Percentiles rank a stretch among this genome's conserved stretches.
Evolutionary conservation across 2,797 vertebrate species (phyloP).

Genomic region (Clarias platycephalus): DNA sequence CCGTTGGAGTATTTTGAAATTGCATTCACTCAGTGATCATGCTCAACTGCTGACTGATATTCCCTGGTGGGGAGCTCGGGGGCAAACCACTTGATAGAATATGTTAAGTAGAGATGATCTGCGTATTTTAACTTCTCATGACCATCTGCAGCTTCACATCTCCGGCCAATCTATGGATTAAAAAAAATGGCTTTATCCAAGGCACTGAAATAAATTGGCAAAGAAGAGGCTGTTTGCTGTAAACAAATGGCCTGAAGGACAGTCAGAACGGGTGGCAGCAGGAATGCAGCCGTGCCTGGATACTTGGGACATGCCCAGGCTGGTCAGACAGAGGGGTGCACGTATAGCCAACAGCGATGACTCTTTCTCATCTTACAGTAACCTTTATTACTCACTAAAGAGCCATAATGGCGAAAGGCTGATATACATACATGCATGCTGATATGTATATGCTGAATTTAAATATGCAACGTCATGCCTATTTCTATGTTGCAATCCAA

Average conservation of each 20-base stretch:
- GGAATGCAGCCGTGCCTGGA: slow-evolving; percentile 51
- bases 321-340: slow-evolving; percentile 34
- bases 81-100: slow-evolving; percentile 37
- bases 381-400: not conserved
- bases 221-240: slow-evolving; percentile 43
- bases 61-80: slow-evolving; percentile 29
- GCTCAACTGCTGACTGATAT: slow-evolving; percentile 24
- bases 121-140: slow-evolving; percentile 37
- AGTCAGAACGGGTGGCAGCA: slow-evolving; percentile 35
- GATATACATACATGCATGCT: not conserved
- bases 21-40: slow-evolving; percentile 12
- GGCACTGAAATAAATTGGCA: slow-evolving; percentile 30
- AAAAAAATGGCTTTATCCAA: slow-evolving; percentile 38
- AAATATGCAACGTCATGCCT: not conserved
- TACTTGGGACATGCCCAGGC: slow-evolving; percentile 49
- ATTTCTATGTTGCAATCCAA: not conserved
- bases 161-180: slow-evolving; percentile 18
- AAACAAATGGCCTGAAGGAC: slow-evolving; percentile 48
- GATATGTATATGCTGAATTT: not conserved
- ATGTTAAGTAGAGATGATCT: slow-evolving; percentile 36
- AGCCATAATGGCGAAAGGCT: not conserved
- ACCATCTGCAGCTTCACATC: slow-evolving; percentile 28
- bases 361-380: not conserved
- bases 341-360: slow-evolving; percentile 6
- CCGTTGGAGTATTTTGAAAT: not conserved